Evolutionary conservation across 2,113 vertebrate species (phyloP).

Genomic region (Chrysochloris asiatica): DNA sequence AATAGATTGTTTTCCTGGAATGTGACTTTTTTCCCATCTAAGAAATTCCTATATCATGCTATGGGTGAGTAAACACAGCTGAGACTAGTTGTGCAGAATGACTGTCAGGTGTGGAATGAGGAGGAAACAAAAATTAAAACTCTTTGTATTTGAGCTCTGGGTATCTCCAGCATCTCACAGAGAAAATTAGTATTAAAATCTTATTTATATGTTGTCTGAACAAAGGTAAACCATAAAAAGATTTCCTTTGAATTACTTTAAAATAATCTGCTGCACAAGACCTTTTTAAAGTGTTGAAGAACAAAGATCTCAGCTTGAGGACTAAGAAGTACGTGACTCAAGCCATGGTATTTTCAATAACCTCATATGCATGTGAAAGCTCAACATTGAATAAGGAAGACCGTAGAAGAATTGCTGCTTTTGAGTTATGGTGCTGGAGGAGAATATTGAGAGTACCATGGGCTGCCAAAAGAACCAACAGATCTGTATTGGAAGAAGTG

Average conservation of each 20-base stretch:
- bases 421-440: too few relatives aligned
- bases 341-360: too few relatives aligned
- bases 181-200: background rate
- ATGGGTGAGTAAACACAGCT: constrained; percentile 67
- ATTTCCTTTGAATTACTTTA: background rate
- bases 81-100: constrained; percentile 64
- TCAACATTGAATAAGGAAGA: too few relatives aligned
- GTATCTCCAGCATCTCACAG: background rate
- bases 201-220: background rate
- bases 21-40: constrained; percentile 73
- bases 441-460: too few relatives aligned
- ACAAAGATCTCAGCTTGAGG: too few relatives aligned
- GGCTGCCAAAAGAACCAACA: too few relatives aligned
- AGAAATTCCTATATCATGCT: constrained; percentile 76
- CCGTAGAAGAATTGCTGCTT: too few relatives aligned
- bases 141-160: background rate
- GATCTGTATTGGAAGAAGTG: too few relatives aligned
- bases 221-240: constrained; percentile 19
- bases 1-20: constrained; percentile 73
- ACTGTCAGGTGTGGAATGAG: constrained; percentile 53
- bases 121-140: background rate
- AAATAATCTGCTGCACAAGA: background rate
- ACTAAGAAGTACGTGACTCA: too few relatives aligned
- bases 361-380: too few relatives aligned
- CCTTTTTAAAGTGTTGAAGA: too few relatives aligned